Base-by-base conservation (phyloP, 1,140 invertebrate species). In the Bursaphelenchus mucronatus region DNA sequence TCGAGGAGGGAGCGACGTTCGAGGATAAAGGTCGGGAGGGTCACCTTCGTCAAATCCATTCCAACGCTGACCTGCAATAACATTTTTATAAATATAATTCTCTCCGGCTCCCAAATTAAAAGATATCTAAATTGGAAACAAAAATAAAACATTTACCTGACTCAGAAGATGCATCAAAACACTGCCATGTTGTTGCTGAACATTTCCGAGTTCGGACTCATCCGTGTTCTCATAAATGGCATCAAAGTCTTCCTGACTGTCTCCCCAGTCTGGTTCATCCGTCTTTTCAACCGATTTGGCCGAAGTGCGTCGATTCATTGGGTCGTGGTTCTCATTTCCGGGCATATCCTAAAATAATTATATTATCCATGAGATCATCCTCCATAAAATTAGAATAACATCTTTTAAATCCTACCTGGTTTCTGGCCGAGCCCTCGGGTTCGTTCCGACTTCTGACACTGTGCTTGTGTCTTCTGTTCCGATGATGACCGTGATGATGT, bases 21-120 rank as follows among this genome's bases (percentile, higher is more conserved):
- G 65, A 86, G 66, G 50, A 86, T 86, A 70, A 86, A 86, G 44
- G 85, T 86, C 21, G 85, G 85, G 55, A 86, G 75, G 13, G 84
- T 84, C 13, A 86, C 84, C 79, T 85, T 85, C 0, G 85, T 86
- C 19, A 86, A 74, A 74, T 86, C 85, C 85, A 86, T 86, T 63
- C 85, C 85, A 11, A 86, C 76, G 74, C 85, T 86, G 21, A 86
- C 81, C 75, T 86, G 82, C 40, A 82, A 83, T 62, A 54, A 19
- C 0, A 8, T n/a, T 51, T 51, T 41, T 58, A 19, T 11, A 61
- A 63, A 10, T 11, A 30, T 3, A 30, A 30, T 21, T n/a, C 7
- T 39, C 8, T 1, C 64, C 9, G 10, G 19, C 43, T 64, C 64
- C 8, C 10, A 64, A 64, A 13, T 63, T 44, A 64, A n/a, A 21